Conservation (phyloP, 2,888 invertebrate genomes). For the Yponomeuta sedellus region DNA sequence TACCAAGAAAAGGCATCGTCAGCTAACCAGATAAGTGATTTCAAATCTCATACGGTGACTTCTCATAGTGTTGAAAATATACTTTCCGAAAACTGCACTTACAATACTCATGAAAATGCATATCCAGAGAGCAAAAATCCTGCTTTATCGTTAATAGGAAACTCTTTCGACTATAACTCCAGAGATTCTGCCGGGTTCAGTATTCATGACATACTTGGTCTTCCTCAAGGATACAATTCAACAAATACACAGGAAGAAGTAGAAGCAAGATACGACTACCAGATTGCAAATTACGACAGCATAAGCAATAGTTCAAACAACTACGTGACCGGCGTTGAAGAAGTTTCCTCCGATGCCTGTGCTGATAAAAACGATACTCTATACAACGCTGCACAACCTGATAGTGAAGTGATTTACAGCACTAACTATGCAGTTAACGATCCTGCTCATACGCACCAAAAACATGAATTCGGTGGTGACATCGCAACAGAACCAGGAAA, state of each 20-base stretch:
- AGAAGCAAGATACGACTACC: conserved; percentile 56
- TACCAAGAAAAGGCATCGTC: conserved; percentile 29
- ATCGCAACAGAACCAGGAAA: conserved; percentile 48
- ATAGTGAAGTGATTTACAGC: conserved; percentile 45
- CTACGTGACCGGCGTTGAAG: conserved; percentile 52
- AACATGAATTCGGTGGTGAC: conserved; percentile 41
- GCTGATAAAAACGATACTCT: conserved; percentile 28
- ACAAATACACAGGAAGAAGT: conserved; percentile 40
- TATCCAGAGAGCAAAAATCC: conserved; percentile 53
- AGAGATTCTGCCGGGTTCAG: conserved; percentile 69
- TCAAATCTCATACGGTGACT: conserved; percentile 39
- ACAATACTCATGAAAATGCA: conserved; percentile 38
- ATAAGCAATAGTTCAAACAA: conserved; percentile 59
- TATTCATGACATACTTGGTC: conserved; percentile 68
- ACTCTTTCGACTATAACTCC: conserved; percentile 63
- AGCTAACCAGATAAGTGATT: conserved; percentile 33
- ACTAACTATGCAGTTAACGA: conserved; percentile 50
- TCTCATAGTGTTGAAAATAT: conserved; percentile 66
- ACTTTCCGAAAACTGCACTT: conserved; percentile 50
- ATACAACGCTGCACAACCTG: conserved; percentile 29
- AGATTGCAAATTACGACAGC: conserved; percentile 55
- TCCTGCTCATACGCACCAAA: conserved; percentile 48
- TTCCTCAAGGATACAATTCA: conserved; percentile 54
- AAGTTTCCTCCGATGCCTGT: conserved; percentile 40
- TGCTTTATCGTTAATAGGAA: conserved; percentile 44